Conservation (phyloP, 1,140 invertebrate species). For the Drosophila paulistorum region DNA sequence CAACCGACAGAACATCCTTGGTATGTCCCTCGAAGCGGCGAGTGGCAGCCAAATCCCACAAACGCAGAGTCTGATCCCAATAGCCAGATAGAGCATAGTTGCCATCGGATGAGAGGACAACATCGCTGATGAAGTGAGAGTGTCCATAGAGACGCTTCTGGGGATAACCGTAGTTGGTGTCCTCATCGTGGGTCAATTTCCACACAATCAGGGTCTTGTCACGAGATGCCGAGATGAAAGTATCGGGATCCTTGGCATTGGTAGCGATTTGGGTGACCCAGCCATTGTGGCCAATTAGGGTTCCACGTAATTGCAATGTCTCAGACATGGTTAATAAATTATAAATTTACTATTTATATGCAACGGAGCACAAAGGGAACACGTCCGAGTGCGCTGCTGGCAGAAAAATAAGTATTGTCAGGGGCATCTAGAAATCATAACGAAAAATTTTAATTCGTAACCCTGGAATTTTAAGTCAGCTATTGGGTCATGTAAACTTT, state of each 20-base stretch:
- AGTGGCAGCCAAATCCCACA: slow-evolving; percentile 99
- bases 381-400: slow-evolving; percentile 73
- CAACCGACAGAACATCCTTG: slow-evolving; percentile 99
- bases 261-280: slow-evolving; percentile 99
- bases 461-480: too few species aligned
- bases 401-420: slow-evolving; percentile 75
- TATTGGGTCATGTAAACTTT: too few species aligned
- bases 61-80: slow-evolving; percentile 99
- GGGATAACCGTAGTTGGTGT: slow-evolving; percentile 96
- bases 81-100: slow-evolving; percentile 99
- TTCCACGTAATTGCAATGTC: slow-evolving; percentile 96
- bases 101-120: slow-evolving; percentile 99
- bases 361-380: slow-evolving; percentile 63
- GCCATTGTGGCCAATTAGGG: slow-evolving; percentile 97
- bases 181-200: slow-evolving; percentile 98
- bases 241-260: slow-evolving; percentile 98
- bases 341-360: slow-evolving; percentile 32
- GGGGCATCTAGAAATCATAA: too few species aligned
- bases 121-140: slow-evolving; percentile 99
- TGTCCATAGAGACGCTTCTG: slow-evolving; percentile 98
- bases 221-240: slow-evolving; percentile 98
- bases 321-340: slow-evolving; percentile 84
- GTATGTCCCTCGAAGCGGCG: slow-evolving; percentile 99
- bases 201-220: slow-evolving; percentile 99
- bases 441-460: too few species aligned